Evolutionary conservation across 2,113 vertebrate genomes (phyloP).

Genomic region (Hemibagrus wyckioides): DNA sequence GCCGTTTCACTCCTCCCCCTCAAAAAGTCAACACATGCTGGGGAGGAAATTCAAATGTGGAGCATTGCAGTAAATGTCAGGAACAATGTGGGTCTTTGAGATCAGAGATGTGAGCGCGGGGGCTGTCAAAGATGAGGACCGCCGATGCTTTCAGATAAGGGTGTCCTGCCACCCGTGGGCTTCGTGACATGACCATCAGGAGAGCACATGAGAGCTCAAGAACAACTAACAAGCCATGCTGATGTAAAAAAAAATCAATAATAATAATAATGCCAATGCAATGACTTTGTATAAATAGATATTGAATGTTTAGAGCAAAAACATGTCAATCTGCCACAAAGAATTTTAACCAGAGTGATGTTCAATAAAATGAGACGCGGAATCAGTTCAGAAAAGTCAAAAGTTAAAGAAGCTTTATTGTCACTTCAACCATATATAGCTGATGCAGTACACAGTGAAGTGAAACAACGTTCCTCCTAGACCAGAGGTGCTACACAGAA

Average conservation of each 20-base stretch:
- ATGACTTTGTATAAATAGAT: not conserved
- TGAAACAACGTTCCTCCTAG: too few species aligned
- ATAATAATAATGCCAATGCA: too few species aligned
- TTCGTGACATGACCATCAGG: not conserved
- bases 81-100: slow-evolving; percentile 54
- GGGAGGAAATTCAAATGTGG: slow-evolving; percentile 55
- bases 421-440: too few species aligned
- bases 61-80: slow-evolving; percentile 56
- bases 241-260: not conserved
- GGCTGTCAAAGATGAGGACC: slow-evolving; percentile 25
- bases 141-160: slow-evolving; percentile 41
- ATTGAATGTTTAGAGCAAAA: not conserved
- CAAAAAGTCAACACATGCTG: slow-evolving; percentile 55
- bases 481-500: too few species aligned
- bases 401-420: too few species aligned
- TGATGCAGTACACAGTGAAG: too few species aligned
- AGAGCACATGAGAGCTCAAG: not conserved
- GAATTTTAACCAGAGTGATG: not conserved
- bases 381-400: not conserved
- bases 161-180: slow-evolving; percentile 25
- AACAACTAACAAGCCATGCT: not conserved
- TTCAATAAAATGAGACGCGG: not conserved
- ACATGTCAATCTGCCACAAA: not conserved
- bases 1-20: slow-evolving; percentile 15
- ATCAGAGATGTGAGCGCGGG: slow-evolving; percentile 40